Conservation (phyloP, 2,888 invertebrate genomes). For the Diplolepis rosae region DNA sequence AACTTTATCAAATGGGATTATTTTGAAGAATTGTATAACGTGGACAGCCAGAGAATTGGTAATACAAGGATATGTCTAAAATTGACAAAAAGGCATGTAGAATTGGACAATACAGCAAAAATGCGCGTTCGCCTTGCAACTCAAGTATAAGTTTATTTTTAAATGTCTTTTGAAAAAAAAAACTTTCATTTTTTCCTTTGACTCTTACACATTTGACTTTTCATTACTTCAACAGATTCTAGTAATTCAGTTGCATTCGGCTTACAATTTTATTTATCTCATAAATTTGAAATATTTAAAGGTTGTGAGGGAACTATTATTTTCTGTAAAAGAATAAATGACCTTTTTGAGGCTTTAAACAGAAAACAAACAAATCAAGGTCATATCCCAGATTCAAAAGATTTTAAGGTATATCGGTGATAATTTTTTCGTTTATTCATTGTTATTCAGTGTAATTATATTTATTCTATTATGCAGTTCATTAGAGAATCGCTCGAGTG, state of each 20-base stretch:
- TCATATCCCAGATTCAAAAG: background rate
- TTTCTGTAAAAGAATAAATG: constrained; percentile 34
- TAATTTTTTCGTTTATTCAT: too few species aligned
- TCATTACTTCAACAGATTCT: too few species aligned
- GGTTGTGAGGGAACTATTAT: constrained; percentile 36
- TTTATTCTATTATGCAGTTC: constrained; percentile 12
- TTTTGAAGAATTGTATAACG: too few species aligned
- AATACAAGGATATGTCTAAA: constrained; percentile 35
- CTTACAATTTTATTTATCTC: constrained; percentile 34
- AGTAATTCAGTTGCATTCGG: constrained; percentile 36
- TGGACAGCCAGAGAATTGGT: constrained; percentile 11
- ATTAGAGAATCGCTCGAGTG: too few species aligned
- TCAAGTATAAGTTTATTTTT: constrained; percentile 28
- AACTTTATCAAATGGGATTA: too few species aligned
- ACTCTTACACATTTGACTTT: background rate
- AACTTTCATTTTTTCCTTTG: too few species aligned
- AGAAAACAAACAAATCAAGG: constrained; percentile 16
- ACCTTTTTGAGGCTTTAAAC: constrained; percentile 37
- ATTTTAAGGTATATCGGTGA: background rate
- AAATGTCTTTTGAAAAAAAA: too few species aligned
- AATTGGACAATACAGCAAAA: constrained; percentile 34
- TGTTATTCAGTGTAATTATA: too few species aligned
- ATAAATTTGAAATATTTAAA: constrained; percentile 20
- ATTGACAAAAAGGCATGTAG: constrained; percentile 33
- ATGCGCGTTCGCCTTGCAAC: constrained; percentile 40